Conservation (phyloP, 2,888 invertebrate genomes). For the Biston betularia region DNA sequence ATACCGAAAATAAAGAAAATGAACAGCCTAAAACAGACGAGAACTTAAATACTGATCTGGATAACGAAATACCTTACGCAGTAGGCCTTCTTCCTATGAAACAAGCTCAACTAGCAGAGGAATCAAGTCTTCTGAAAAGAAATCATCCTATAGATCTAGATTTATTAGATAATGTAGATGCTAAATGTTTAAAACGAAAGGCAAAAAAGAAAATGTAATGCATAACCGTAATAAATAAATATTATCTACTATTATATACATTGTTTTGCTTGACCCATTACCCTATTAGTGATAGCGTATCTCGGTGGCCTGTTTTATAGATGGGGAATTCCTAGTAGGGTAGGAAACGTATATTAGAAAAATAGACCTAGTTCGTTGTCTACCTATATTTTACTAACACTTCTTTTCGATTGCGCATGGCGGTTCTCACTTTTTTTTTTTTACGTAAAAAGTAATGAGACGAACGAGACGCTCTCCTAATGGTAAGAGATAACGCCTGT, state of each 20-base stretch:
- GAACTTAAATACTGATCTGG: slow-evolving; percentile 53
- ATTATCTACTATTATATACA: not conserved
- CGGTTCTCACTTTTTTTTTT: no score
- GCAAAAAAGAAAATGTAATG: slow-evolving; percentile 71
- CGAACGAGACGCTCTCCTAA: no score
- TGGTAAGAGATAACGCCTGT: no score
- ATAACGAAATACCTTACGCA: slow-evolving; percentile 77
- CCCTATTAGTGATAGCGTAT: not conserved
- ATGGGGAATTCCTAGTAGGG: no score
- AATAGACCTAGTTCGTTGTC: no score
- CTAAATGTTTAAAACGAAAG: slow-evolving; percentile 79
- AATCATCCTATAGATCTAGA: slow-evolving; percentile 61
- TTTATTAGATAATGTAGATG: slow-evolving; percentile 65
- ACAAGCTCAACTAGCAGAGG: slow-evolving; percentile 61
- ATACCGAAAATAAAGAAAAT: slow-evolving; percentile 61
- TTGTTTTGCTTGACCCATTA: not conserved
- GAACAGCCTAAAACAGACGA: slow-evolving; percentile 47
- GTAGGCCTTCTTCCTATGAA: slow-evolving; percentile 77
- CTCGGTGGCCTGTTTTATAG: no score
- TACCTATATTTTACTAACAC: no score
- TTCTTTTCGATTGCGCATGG: no score
- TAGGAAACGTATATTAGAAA: no score
- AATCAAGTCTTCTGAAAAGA: slow-evolving; percentile 64
- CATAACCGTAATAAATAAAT: slow-evolving; percentile 5
- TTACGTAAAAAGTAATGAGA: no score